Evolutionary conservation across 2,113 vertebrate genomes (phyloP), one percentile per base, ranked within the genome.

Genomic region (Micronycteris hirsuta): DNA sequence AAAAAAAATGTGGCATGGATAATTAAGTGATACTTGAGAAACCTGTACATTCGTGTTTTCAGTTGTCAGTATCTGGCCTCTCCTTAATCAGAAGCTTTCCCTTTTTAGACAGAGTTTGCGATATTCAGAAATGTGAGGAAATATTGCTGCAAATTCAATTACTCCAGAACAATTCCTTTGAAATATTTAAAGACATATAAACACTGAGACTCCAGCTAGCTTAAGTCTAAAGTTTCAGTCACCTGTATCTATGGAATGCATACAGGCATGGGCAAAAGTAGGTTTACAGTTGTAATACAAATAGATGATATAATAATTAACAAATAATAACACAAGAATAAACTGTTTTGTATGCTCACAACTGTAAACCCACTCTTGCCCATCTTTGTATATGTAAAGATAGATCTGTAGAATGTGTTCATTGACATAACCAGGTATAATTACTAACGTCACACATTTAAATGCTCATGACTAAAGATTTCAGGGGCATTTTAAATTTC

Each of bases 401-500:
- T 3, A 11, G 4, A 14, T 31, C 4, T 0, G 0, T 24, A 9
- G 8, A 7, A 13, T 0, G 5, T 24, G 20, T 89, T 45, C 45
- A 58, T 49, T 83, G 85, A 19, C 33, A 71, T 82, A 33, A 67
- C 47, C 61, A 93, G 56, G 52, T 71, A 28, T 76, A 82, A 89
- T 80, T n/a, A 49, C 52, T 63, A 33, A n/a, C 24, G 5, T n/a
- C 45, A 67, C 49, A 20, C 65, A 38, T 65, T 47, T 89, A 17
- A 26, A 82, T 49, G 4, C 0, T 38, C 47, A 28, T 54, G 71
- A 70, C 38, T 56, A 70, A 71, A 74, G 77, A 87, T 65, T 91
- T 91, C 20, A 22, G 33, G 67, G 63, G 1, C 88, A 86, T 94
- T 97, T 95, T 28, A 54, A 80, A 67, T 73, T 52, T 86, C 67